Evolutionary conservation across 1,140 invertebrate species (phyloP).

Genomic region (Octopus bimaculoides): DNA sequence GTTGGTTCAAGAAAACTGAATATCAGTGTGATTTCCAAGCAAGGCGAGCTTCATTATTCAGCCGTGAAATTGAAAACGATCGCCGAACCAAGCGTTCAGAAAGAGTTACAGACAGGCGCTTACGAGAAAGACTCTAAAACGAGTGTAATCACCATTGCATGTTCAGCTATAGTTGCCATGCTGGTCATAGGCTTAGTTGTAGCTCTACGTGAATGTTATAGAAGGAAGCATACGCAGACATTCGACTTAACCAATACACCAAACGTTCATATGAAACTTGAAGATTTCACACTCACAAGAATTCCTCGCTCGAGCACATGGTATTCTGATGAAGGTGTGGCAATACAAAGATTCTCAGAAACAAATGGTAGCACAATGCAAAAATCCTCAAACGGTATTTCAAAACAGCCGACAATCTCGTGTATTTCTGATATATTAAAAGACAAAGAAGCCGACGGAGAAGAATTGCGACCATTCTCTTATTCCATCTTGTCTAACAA

Average conservation of each 20-base stretch:
- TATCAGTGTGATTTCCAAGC: background rate
- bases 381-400: background rate
- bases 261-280: slow-evolving; percentile 35
- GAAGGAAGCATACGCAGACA: slow-evolving; percentile 27
- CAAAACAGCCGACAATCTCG: background rate
- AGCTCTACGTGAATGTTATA: slow-evolving; percentile 30
- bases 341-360: background rate
- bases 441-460: background rate
- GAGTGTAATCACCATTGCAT: slow-evolving; percentile 34
- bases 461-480: background rate
- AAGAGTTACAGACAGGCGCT: too few species aligned
- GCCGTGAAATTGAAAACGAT: background rate
- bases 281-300: slow-evolving; percentile 33
- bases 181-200: slow-evolving; percentile 26
- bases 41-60: background rate
- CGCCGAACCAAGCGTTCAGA: background rate
- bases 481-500: slow-evolving; percentile 1
- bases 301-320: slow-evolving; percentile 30
- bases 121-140: slow-evolving; percentile 27
- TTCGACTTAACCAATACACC: slow-evolving; percentile 32
- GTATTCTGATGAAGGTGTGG: slow-evolving; percentile 21
- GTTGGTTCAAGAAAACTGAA: background rate
- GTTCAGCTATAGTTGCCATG: slow-evolving; percentile 27
- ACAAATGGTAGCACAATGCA: background rate
- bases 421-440: background rate